Base-by-base conservation (phyloP, 2,113 vertebrate genomes). In the Oryzias celebensis region DNA sequence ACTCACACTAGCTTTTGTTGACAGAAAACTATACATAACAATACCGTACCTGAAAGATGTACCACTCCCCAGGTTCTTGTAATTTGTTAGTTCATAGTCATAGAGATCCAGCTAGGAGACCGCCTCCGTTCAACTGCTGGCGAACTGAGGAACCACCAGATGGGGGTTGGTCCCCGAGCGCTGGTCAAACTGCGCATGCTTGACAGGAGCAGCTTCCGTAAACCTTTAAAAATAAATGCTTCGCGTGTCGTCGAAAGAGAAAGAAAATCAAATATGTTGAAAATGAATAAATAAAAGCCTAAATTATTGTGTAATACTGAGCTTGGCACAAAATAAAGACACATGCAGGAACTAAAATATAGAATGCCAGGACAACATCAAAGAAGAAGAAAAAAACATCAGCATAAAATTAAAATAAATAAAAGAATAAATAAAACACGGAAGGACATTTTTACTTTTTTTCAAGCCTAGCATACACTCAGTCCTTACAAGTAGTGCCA, bases 91-190 rank as follows among this genome's bases (percentile, higher is more conserved):
- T 26, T 22, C 57, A 54, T 45, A 4, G 56, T 63, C 81, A 83
- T 73, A 44, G 73, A 73, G 58, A 43, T 68, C 66, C 44, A 71
- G 58, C 13, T 47, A 48, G 3, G 69, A 4, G 16, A 0, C 61
- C 22, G 50, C 23, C 68, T 81, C 63, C 31, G 68, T 70, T 52
- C 51, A 41, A 8, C 31, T 60, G 26, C 79, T 62, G 55, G 56
- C 65, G 2, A 57, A 49, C 22, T 63, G 23, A 58, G 59, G 36
- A 72, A 75, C 79, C 49, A 20, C 68, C 63, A 75, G 73, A 53
- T 78, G 88, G 85, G 86, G 82, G 78, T 88, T 80, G 86, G 84
- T 85, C 69, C 53, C 13, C 0, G 16, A 4, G 17, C 0, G 2
- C 10, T 10, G 4, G 49, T 68, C 55, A 80, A 78, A 23, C 2